Conservation (phyloP, 2,888 invertebrate genomes). For the Mesopsocus fuscifrons region DNA sequence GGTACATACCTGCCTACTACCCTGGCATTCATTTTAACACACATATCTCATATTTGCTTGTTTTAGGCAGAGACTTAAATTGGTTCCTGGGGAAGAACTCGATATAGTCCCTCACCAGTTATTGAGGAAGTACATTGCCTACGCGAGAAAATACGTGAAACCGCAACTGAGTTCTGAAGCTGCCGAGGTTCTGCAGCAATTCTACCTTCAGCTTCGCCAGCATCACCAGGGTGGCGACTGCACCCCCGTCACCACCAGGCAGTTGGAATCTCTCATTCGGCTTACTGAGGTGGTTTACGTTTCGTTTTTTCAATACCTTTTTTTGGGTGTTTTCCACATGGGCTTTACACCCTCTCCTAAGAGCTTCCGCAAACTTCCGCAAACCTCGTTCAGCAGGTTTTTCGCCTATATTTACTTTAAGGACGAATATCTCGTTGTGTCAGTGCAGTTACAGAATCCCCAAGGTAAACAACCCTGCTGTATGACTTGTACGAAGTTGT, state of each 20-base stretch:
- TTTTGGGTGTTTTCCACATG: not conserved
- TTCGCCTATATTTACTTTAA: too few relatives aligned
- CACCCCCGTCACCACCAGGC: constrained; percentile 73
- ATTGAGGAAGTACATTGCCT: constrained; percentile 79
- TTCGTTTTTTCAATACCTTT: not conserved
- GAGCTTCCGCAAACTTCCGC: not conserved
- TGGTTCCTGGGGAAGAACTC: constrained; percentile 37
- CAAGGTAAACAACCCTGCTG: too few relatives aligned
- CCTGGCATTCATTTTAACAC: too few relatives aligned
- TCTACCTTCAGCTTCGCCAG: constrained; percentile 59
- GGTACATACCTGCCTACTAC: too few relatives aligned
- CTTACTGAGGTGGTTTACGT: constrained; percentile 63
- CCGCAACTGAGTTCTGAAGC: constrained; percentile 59
- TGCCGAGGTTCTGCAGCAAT: constrained; percentile 46
- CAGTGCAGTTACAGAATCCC: too few relatives aligned
- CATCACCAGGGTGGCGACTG: constrained; percentile 42
- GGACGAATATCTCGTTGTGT: too few relatives aligned
- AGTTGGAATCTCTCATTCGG: constrained; percentile 73
- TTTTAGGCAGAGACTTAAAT: constrained; percentile 38
- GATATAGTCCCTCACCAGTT: constrained; percentile 56
- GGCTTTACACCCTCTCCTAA: too few relatives aligned
- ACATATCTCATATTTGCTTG: too few relatives aligned
- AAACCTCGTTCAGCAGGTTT: too few relatives aligned
- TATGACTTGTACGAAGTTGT: too few relatives aligned
- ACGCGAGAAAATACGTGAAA: constrained; percentile 71